phyloP scores from a whole-genome alignment of 2,888 invertebrate species.

The Lasioglossum zephyrum region DNA sequence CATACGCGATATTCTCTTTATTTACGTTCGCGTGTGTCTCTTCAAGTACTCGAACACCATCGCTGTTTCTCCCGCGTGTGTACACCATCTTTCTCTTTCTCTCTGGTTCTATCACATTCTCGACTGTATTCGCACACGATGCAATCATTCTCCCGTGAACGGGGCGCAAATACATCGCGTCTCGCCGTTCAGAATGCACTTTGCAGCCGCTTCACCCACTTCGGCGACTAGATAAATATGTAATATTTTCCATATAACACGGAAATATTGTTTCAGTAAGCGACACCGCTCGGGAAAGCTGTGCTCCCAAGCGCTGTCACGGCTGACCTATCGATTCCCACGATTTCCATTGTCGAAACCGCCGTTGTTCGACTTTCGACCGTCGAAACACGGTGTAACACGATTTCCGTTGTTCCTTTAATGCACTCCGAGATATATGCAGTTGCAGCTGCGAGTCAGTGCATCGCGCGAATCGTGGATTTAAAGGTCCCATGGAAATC shows the following conservation, averaged over 20 bases:
- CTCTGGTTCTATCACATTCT: background rate
- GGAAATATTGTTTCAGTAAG: constrained; percentile 32
- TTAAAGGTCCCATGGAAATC: too few species aligned
- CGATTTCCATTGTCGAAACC: constrained; percentile 8
- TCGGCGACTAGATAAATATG: constrained; percentile 5
- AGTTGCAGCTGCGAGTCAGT: background rate
- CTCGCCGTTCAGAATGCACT: constrained; percentile 22
- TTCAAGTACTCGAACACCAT: background rate
- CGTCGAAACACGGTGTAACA: background rate
- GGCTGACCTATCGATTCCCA: constrained; percentile 41
- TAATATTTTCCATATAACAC: constrained; percentile 22
- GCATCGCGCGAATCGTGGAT: background rate
- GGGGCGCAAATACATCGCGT: constrained; percentile 17
- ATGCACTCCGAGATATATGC: background rate
- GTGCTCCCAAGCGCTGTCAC: background rate
- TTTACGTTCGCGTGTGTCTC: background rate
- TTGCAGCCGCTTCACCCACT: constrained; percentile 38
- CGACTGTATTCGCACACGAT: constrained; percentile 8
- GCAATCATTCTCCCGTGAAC: constrained; percentile 40
- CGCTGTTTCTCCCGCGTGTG: background rate
- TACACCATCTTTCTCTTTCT: background rate
- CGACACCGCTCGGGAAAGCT: background rate
- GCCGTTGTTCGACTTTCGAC: background rate
- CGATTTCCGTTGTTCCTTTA: background rate
- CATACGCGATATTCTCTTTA: constrained; percentile 34